Conservation (phyloP, 2,113 vertebrate genomes). For the Aleadryas rufinucha region DNA sequence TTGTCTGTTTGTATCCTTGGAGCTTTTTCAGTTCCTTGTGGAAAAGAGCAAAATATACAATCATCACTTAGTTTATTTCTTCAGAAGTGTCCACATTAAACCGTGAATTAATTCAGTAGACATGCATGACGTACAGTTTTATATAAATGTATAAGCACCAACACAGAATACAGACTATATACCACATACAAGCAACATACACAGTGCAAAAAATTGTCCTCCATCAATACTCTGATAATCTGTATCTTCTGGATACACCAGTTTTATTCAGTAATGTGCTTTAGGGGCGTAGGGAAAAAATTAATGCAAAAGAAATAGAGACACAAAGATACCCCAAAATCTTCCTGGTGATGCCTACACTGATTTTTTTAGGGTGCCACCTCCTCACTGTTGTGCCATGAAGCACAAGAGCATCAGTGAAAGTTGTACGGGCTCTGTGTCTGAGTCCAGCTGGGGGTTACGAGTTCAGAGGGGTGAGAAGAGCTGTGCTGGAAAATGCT, state of each 20-base stretch:
- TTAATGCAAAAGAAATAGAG: neutral
- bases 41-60: conserved; percentile 37
- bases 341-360: neutral
- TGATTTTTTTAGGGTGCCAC: neutral
- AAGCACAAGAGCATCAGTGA: neutral
- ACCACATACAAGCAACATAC: neutral
- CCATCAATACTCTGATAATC: neutral
- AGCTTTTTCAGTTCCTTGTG: neutral
- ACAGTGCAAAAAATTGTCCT: conserved; percentile 15
- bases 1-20: neutral
- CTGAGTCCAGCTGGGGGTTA: neutral
- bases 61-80: neutral
- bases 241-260: neutral
- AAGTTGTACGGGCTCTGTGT: neutral
- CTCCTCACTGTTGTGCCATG: neutral
- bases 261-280: neutral
- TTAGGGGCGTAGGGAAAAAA: neutral
- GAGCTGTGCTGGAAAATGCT: neutral
- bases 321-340: neutral
- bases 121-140: neutral
- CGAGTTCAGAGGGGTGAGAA: neutral
- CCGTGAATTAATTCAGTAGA: neutral
- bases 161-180: neutral
- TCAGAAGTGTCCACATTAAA: neutral
- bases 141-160: conserved; percentile 4